Base-by-base conservation (phyloP, 2,888 invertebrate genomes). In the Catocala nupta region DNA sequence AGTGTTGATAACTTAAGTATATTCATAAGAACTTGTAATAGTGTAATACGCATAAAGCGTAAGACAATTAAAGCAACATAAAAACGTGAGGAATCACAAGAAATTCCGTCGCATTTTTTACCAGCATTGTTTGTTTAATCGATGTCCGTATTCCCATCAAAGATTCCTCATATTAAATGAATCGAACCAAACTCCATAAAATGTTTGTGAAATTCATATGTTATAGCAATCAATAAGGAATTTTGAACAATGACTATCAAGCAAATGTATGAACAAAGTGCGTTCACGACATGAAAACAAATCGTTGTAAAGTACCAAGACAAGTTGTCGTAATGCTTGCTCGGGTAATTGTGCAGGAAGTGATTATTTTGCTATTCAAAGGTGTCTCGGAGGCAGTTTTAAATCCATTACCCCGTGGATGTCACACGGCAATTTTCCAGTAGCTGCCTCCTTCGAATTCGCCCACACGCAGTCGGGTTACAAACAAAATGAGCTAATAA, bases 341-440 rank as follows among this genome's bases (percentile, higher is more conserved):
- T 54, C 65, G 71, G 75, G 81, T 87, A 86, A 87, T 87, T 82
- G 84, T 70, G 73, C 88, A 88, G 92, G 92, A 93, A 93, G 89
- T 85, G 87, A 93, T 94, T 93, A 93, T 89, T 86, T 86, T 83
- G 84, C 88, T 85, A 86, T 90, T 86, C 85, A 85, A 84, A 89
- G 89, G 89, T 90, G 90, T 88, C 87, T 86, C 81, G 77, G 74
- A 77, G 77, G 90, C 85, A 89, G 88, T 93, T 94, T 89, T 90
- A 92, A 93, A 94, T 93, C 93, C 93, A 93, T 94, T 93, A 93
- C 85, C 81, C 72, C 39, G 77, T 72, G 77, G 81, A 84, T 92
- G 93, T 93, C 93, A 86, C 93, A 92, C 90, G 91, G 85, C 90
- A 92, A 93, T 94, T 92, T 94, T 93, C 91, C 92, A 90, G 88